These are phyloP conservation scores for Pseudochirops cupreus DNA, from an alignment of 2,797 vertebrate genomes.

Conservation along the genomic window DNA sequence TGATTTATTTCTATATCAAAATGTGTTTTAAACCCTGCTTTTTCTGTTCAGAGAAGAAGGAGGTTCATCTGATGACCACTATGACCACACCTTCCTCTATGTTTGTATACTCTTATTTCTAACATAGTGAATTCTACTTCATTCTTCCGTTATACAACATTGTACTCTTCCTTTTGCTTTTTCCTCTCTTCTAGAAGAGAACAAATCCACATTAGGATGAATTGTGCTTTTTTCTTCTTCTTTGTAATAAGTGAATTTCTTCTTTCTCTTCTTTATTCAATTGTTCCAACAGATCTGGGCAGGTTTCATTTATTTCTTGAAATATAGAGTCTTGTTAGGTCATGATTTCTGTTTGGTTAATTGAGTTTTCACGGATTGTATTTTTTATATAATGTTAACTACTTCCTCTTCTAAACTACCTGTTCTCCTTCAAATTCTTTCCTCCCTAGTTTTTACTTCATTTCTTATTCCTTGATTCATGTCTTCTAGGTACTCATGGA, in stretches of 20 bases:
- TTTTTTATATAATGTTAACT: not conserved
- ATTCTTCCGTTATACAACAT: not conserved
- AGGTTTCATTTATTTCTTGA: not conserved
- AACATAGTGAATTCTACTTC: not conserved
- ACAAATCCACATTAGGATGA: not conserved
- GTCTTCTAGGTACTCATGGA: not conserved
- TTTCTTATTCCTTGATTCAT: not conserved
- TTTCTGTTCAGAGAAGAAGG: not conserved
- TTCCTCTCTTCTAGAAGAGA: not conserved
- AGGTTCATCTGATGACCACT: not conserved
- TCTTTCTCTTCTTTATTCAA: not conserved
- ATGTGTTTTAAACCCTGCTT: not conserved
- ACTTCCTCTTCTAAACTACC: not conserved
- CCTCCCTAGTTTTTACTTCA: not conserved
- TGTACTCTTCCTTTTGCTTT: not conserved
- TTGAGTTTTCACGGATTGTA: not conserved
- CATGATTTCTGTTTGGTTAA: not conserved
- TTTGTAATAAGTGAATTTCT: not conserved
- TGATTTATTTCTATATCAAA: not conserved
- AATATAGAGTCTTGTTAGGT: not conserved
- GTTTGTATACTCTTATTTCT: not conserved
- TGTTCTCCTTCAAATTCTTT: not conserved
- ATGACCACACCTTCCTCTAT: not conserved
- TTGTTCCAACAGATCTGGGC: no score
- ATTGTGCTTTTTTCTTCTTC: not conserved